A percentile compares a stretch with the other conserved stretches of the same genome.
Conservation (phyloP, 2,888 invertebrate genomes). For the Standfussiana lucernea region DNA sequence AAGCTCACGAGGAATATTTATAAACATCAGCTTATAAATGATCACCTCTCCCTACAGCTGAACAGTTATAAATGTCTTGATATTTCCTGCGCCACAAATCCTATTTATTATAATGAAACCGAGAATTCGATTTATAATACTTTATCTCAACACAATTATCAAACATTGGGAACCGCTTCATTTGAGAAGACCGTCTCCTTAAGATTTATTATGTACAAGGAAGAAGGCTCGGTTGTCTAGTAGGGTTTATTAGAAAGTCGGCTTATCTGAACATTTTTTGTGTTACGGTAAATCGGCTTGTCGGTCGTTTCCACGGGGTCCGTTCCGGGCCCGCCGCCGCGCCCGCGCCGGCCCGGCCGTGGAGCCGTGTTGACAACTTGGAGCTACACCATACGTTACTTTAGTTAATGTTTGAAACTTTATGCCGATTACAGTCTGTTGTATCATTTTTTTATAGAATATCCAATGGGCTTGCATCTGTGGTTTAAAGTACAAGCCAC, state of each 20-base stretch:
- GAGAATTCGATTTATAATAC: slow-evolving; percentile 66
- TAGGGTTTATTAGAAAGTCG: slow-evolving; percentile 89
- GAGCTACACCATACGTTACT: slow-evolving; percentile 34
- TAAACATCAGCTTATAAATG: slow-evolving; percentile 56
- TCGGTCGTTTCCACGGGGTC: slow-evolving; percentile 71
- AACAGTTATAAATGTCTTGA: slow-evolving; percentile 66
- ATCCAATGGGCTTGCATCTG: neutral
- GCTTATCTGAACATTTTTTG: slow-evolving; percentile 89
- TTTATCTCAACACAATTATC: slow-evolving; percentile 68
- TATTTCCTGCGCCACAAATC: slow-evolving; percentile 58
- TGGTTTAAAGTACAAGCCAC: neutral
- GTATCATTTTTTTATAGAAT: neutral
- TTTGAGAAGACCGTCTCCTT: slow-evolving; percentile 83
- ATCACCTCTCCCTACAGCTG: slow-evolving; percentile 27
- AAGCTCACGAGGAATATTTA: slow-evolving; percentile 40
- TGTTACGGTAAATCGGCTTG: slow-evolving; percentile 86
- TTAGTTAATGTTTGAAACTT: slow-evolving; percentile 18
- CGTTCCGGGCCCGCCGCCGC: slow-evolving; percentile 41
- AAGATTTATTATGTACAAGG: slow-evolving; percentile 90
- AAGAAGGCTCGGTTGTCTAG: slow-evolving; percentile 84
- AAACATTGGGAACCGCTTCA: slow-evolving; percentile 80
- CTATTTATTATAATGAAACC: slow-evolving; percentile 66
- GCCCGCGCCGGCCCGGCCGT: slow-evolving; percentile 25
- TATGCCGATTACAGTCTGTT: slow-evolving; percentile 13
- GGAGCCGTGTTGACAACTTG: slow-evolving; percentile 48